A percentile compares a stretch with the other conserved stretches of the same genome.
Conservation (phyloP, 2,797 vertebrate species). For the Distichodus sexfasciatus region DNA sequence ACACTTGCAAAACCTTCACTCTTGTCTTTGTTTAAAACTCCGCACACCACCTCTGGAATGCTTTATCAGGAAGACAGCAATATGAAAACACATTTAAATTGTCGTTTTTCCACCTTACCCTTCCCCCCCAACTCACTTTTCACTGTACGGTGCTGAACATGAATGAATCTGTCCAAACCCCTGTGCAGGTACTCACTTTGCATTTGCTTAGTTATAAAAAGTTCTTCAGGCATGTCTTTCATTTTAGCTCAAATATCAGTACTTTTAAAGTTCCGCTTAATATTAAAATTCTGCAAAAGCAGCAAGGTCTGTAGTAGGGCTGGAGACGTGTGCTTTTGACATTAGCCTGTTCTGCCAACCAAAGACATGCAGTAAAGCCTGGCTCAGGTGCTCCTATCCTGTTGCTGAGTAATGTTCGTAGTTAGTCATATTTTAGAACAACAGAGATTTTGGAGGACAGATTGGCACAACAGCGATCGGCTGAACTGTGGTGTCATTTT, state of each 20-base stretch:
- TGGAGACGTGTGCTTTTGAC: constrained; percentile 8
- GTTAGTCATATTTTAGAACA: constrained; percentile 17
- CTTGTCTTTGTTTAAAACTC: constrained; percentile 67
- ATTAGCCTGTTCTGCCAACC: constrained; percentile 5
- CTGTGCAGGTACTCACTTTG: constrained; percentile 46
- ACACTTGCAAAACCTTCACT: constrained; percentile 63
- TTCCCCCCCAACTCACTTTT: constrained; percentile 42
- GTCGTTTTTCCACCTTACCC: constrained; percentile 31
- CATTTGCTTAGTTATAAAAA: constrained; percentile 53
- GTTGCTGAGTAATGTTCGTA: not conserved
- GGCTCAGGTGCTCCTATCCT: constrained; percentile 4
- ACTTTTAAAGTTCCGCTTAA: constrained; percentile 16
- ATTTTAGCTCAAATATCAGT: constrained; percentile 34
- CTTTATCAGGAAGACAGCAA: constrained; percentile 67
- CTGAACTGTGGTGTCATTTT: constrained; percentile 21
- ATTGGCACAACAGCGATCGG: constrained; percentile 2
- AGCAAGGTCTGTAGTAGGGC: not conserved
- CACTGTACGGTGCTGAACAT: constrained; percentile 60
- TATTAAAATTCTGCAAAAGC: constrained; percentile 19
- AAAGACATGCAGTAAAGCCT: constrained; percentile 17
- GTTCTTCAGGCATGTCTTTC: constrained; percentile 45
- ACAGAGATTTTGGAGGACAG: constrained; percentile 22
- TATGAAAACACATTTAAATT: constrained; percentile 64
- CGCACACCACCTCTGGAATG: constrained; percentile 62
- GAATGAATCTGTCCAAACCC: constrained; percentile 65